Evolutionary conservation across 1,140 invertebrate species (phyloP), one percentile per base, ranked within the genome.

Genomic region (Diachasma alloeum): DNA sequence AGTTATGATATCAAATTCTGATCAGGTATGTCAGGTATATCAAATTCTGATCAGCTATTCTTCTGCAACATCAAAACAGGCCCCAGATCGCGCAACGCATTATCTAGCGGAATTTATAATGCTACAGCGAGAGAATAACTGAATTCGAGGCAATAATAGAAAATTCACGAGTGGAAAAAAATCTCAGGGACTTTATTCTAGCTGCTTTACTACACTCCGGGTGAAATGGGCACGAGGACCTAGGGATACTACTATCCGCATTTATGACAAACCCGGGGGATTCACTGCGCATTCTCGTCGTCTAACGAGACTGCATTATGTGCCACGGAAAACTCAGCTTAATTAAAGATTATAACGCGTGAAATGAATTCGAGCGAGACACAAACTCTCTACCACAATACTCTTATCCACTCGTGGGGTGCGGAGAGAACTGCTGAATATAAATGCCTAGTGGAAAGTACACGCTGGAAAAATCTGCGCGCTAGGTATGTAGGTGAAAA

Each of bases 301-400:
- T 84, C 79, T 85, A 85, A 85, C 83, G 81, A 85, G 76, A 79
- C 75, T 78, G 79, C 80, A 84, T 85, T 86, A 85, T 85, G 81
- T 80, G 76, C 80, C 71, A 71, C 78, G 78, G 81, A 83, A 83
- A 83, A 86, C 77, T 84, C 81, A 69, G 75, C 82, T 85, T 85
- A 85, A 87, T 86, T 87, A 86, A 86, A 85, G 82, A 86, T 85
- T 84, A 84, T 87, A 83, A 84, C 81, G 84, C 81, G 82, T 84
- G 81, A 84, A 86, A 86, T 84, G 81, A 83, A 85, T 83, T 82
- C 81, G 76, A 83, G 82, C 78, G 75, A 78, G 78, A 79, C 76
- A 69, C 76, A 70, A 79, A 72, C 71, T 72, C 71, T 39, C 44
- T 42, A 31, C 37, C 72, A 67, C 48, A 69, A 44, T 67, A 48